Conservation (phyloP, 1,140 invertebrate species). For the Linepithema humile region DNA sequence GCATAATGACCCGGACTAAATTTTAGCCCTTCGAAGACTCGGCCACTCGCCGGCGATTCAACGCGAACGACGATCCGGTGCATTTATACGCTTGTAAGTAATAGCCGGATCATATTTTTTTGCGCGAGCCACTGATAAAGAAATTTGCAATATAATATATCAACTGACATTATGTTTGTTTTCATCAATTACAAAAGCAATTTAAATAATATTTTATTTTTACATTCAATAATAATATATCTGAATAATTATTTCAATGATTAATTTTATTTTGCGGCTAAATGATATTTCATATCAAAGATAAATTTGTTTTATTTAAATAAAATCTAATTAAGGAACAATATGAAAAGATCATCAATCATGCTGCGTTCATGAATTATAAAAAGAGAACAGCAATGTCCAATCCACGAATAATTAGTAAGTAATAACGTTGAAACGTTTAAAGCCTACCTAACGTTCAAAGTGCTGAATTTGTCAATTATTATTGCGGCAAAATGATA, state of each 20-base stretch:
- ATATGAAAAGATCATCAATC: neutral
- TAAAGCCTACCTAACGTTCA: neutral
- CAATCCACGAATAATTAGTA: neutral
- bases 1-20: slow-evolving; percentile 40
- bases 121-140: neutral
- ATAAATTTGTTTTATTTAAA: neutral
- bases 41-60: neutral
- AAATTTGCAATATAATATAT: neutral
- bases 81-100: slow-evolving; percentile 8
- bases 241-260: neutral
- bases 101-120: neutral
- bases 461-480: neutral
- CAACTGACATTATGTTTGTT: neutral
- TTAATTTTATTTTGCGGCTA: neutral
- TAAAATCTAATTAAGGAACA: neutral
- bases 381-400: neutral
- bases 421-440: neutral
- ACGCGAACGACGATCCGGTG: neutral
- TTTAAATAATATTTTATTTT: neutral
- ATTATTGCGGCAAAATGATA: slow-evolving; percentile 3
- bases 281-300: slow-evolving; percentile 7
- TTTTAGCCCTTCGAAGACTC: neutral
- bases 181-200: neutral
- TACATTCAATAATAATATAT: neutral
- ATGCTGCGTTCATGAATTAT: neutral